phyloP scores from a whole-genome alignment of 2,113 vertebrate species.

The Oncorhynchus kisutch region DNA sequence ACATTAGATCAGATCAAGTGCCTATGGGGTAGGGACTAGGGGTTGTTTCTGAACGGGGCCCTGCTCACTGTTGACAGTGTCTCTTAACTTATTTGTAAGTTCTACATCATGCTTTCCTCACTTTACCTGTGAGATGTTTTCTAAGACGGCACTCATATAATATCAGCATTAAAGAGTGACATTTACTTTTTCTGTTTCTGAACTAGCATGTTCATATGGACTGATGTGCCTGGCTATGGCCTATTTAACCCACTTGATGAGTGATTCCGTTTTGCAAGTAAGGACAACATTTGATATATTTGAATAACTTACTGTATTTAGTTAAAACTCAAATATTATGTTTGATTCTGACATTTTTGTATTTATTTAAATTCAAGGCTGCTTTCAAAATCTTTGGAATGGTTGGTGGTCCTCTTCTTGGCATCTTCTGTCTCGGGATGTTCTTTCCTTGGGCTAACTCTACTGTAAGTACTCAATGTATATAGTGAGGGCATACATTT shows the following conservation, averaged over 20 bases:
- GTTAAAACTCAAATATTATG: background rate
- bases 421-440: conserved; percentile 90
- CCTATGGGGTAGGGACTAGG: background rate
- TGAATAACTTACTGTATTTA: background rate
- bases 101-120: background rate
- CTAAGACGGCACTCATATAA: background rate
- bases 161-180: background rate
- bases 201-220: conserved; percentile 84
- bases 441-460: conserved; percentile 93
- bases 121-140: background rate
- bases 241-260: conserved; percentile 86
- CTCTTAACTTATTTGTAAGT: too few species aligned
- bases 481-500: too few species aligned
- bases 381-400: conserved; percentile 95
- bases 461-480: conserved; percentile 72
- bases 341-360: background rate
- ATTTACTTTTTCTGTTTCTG: conserved; percentile 8
- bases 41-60: too few species aligned
- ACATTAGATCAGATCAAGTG: background rate
- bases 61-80: too few species aligned
- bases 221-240: conserved; percentile 91
- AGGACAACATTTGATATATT: conserved; percentile 9
- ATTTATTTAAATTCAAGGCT: conserved; percentile 70
- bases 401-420: conserved; percentile 87
- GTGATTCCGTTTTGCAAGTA: conserved; percentile 83